Base-by-base conservation (phyloP, 1,140 invertebrate species). In the Drosophila carrolli region DNA sequence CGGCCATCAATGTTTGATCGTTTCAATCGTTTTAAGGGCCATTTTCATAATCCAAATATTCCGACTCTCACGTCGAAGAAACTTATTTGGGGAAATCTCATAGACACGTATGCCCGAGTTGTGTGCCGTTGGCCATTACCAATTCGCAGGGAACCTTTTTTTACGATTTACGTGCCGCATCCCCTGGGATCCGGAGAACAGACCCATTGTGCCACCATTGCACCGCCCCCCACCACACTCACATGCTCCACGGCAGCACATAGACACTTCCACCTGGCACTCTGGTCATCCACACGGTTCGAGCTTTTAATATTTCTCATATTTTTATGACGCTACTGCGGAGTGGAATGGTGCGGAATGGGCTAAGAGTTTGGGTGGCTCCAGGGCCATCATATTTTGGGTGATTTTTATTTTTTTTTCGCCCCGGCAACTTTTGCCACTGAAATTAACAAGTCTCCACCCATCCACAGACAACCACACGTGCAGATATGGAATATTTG, bases 131-230 rank as follows among this genome's bases (percentile, higher is more conserved):
- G 72, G 72, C 73, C 73, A 75, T 67, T 75, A 71, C 67, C 65
- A 71, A 70, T 77, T 63, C 63, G 79, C 37, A 51, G 79, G 58
- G 57, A 77, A 86, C 83, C 82, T 86, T 86, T 88, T 85, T 86
- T 86, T 86, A 88, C 82, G 82, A 86, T 88, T 79, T 86, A 86
- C 82, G 82, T 86, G 82, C 83, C 83, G 59, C 81, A 79, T 88
- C 82, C 82, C 83, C 40, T 43, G 82, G 83, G 83, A 82, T 53
- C 35, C 27, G 10, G 7, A 9, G 48, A 47, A 11, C 58, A 50
- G 35, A 16, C 16, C 60, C 78, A 81, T 73, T 66, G 59, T 66
- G 44, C 44, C 59, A 27, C 2, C 6, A 32, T 32, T 32, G 29
- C 29, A 32, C 29, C 29, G 29, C 23, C 11, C 6, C 23, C 13